Conservation (phyloP, 2,797 vertebrate genomes). For the Liparis tanakae region DNA sequence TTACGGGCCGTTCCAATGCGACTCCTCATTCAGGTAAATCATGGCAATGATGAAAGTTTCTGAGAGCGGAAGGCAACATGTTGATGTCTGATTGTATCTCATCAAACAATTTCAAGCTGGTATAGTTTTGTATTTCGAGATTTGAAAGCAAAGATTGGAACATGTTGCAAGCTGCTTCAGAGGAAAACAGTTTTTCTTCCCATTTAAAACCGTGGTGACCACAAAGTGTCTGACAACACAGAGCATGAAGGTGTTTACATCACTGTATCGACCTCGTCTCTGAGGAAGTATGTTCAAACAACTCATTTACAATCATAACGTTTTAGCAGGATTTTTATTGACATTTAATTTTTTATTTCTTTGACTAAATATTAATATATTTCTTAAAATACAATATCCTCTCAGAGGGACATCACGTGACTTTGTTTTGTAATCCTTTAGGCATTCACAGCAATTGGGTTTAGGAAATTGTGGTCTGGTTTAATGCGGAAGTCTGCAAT, state of each 20-base stretch:
- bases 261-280: not conserved
- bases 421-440: not conserved
- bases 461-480: not conserved
- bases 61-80: conserved; percentile 40
- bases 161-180: conserved; percentile 19
- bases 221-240: conserved; percentile 22
- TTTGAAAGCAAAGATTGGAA: conserved; percentile 40
- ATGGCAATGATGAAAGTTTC: conserved; percentile 40
- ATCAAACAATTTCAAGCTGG: conserved; percentile 45
- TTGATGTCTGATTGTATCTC: conserved; percentile 41
- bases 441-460: not conserved
- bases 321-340: not conserved
- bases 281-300: not conserved
- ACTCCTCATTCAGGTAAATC: conserved; percentile 42
- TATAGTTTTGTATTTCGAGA: conserved; percentile 35
- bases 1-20: conserved; percentile 30
- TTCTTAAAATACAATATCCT: not conserved
- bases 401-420: not conserved
- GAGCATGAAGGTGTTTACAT: not conserved
- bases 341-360: not conserved
- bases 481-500: not conserved
- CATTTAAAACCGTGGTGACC: conserved; percentile 28
- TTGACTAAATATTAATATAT: not conserved
- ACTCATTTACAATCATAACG: not conserved
- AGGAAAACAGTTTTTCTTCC: conserved; percentile 38